Percentiles rank a stretch among this genome's conserved stretches.
Conservation (phyloP, 2,113 vertebrate genomes). For the Trachemys scripta region DNA sequence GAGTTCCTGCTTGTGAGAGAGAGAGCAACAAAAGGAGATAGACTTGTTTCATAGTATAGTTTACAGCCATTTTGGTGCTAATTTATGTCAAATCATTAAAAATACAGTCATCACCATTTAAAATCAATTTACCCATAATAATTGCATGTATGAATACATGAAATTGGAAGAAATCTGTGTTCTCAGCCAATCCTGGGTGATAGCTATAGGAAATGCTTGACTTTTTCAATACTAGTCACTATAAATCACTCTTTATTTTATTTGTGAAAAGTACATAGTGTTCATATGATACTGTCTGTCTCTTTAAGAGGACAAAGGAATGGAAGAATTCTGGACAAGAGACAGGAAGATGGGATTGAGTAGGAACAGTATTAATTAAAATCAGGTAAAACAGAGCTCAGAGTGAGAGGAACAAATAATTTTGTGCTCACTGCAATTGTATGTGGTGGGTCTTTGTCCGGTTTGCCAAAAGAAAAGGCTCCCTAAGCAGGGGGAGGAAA, state of each 20-base stretch:
- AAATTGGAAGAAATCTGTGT: not conserved
- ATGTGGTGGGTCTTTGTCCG: too few species aligned
- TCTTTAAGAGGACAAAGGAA: constrained; percentile 43
- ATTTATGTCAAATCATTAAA: not conserved
- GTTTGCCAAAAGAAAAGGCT: too few species aligned
- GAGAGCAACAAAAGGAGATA: not conserved
- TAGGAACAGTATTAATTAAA: constrained; percentile 20
- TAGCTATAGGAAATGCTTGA: not conserved
- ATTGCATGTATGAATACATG: not conserved
- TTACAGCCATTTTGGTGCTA: not conserved
- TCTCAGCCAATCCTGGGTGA: not conserved
- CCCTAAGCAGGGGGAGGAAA: too few species aligned
- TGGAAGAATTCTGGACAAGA: constrained; percentile 26
- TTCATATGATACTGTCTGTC: constrained; percentile 5
- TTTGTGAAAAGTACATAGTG: not conserved
- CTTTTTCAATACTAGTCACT: not conserved
- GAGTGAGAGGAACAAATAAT: too few species aligned
- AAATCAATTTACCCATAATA: not conserved
- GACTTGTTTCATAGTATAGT: not conserved
- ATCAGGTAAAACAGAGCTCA: constrained; percentile 13
- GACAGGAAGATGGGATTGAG: fast-evolving
- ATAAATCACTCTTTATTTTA: constrained; percentile 56
- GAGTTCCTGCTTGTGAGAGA: not conserved
- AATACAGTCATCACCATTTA: not conserved
- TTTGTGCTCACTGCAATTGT: too few species aligned